Base-by-base conservation (phyloP, 2,888 invertebrate genomes). In the Erebia ligea region DNA sequence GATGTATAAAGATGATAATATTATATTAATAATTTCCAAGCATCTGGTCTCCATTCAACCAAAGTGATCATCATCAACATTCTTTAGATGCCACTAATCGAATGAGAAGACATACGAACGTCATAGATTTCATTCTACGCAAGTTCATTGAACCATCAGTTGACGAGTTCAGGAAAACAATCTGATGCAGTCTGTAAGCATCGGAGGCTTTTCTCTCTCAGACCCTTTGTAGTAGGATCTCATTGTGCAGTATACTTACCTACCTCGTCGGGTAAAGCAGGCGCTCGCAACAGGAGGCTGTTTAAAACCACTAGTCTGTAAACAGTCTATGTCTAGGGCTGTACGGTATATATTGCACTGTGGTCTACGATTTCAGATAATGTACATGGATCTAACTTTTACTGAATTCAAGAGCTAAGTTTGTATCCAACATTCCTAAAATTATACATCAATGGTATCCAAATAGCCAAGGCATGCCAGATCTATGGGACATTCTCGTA, bases 231-330 rank as follows among this genome's bases (percentile, higher is more conserved):
- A 72, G 63, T 65, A 71, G 61, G 45, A 58, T 42, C 21, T 52
- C 67, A 67, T 57, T 68, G 68, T 68, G 40, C 67, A 69, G 52
- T 52, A 34, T 34, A 34, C 34, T 34, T 50, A 58, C n/a, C 42
- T 64, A 52, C 67, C 69, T 17, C 64, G 69, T 21, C 54, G 50
- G 40, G 56, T 69, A 58, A 50, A 69, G 71, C 52, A 68, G 70
- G 57, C 52, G 54, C 62, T 70, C 69, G 59, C 66, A 62, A 45
- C 69, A 67, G 72, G 61, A 72, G 45, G 69, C 56, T 70, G 73
- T 74, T 74, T 67, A 69, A 72, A 70, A 45, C 73, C 70, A 68
- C 72, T 74, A 74, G 70, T 68, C 69, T 72, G 68, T 70, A 54
- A 66, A 74, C 50, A 70, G 63, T 40, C 42, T 59, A 50, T 48